phyloP scores from a whole-genome alignment of 2,797 vertebrate genomes.

The Gymnothorax javanicus region DNA sequence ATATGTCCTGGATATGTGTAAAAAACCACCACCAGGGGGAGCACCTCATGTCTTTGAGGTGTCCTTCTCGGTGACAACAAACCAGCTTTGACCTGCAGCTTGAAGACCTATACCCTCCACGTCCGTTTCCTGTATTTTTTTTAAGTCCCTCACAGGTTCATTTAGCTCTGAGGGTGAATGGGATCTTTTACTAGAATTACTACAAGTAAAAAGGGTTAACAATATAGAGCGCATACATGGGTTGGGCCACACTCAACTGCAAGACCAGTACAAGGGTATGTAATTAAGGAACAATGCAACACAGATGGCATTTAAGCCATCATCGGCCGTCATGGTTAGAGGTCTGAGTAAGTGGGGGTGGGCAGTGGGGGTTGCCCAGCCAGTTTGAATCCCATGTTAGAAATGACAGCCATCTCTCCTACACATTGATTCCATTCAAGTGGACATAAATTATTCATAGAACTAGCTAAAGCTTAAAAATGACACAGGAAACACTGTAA shows the following conservation, averaged over 20 bases:
- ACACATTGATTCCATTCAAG: not conserved
- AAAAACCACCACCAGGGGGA: constrained; percentile 50
- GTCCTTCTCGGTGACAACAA: not conserved
- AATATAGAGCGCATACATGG: not conserved
- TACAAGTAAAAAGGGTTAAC: not conserved
- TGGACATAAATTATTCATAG: not conserved
- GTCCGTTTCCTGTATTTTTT: not conserved
- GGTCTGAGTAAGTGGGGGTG: not conserved
- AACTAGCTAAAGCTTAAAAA: not conserved
- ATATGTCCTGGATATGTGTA: too few species aligned
- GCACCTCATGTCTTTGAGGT: not conserved
- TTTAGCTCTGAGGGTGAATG: not conserved
- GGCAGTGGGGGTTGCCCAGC: not conserved
- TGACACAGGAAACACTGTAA: not conserved
- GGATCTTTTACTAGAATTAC: not conserved
- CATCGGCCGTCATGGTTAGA: not conserved
- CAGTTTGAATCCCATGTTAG: not conserved
- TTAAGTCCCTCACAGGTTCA: not conserved
- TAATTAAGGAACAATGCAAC: not conserved
- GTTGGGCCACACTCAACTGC: not conserved
- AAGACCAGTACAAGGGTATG: not conserved
- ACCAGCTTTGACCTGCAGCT: not conserved
- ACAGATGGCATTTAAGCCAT: not conserved
- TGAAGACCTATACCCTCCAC: not conserved
- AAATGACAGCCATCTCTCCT: not conserved